These are phyloP conservation scores for Peromyscus nudipes DNA, from an alignment of 2,797 vertebrate species.

Conservation along the genomic window DNA sequence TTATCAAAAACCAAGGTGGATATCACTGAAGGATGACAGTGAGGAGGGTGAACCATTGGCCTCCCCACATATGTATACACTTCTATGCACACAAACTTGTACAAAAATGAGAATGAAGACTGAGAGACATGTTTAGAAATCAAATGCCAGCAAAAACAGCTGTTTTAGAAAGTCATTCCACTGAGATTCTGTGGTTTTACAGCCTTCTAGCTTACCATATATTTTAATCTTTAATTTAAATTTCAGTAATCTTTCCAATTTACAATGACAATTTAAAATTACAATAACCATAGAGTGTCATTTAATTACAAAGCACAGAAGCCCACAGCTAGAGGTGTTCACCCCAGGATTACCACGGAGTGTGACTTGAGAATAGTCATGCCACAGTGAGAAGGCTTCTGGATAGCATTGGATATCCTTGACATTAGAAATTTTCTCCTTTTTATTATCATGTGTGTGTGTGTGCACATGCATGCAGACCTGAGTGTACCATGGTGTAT, in stretches of 20 bases:
- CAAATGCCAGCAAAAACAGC: background rate
- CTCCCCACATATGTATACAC: background rate
- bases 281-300: background rate
- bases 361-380: background rate
- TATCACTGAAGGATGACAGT: background rate
- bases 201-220: background rate
- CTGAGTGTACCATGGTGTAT: too few species aligned
- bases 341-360: background rate
- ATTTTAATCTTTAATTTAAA: background rate
- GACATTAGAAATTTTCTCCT: background rate
- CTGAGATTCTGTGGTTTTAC: background rate
- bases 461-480: background rate
- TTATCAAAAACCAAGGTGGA: background rate
- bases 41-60: too few species aligned
- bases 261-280: too few species aligned
- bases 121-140: background rate
- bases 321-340: background rate
- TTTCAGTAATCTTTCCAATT: background rate
- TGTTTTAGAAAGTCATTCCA: background rate
- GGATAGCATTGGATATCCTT: background rate
- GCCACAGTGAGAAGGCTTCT: background rate
- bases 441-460: background rate
- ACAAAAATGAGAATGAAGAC: background rate
- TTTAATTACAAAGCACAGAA: background rate
- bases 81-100: background rate